phyloP scores from a whole-genome alignment of 2,888 invertebrate species.

The Poecilobothrus nobilitatus region DNA sequence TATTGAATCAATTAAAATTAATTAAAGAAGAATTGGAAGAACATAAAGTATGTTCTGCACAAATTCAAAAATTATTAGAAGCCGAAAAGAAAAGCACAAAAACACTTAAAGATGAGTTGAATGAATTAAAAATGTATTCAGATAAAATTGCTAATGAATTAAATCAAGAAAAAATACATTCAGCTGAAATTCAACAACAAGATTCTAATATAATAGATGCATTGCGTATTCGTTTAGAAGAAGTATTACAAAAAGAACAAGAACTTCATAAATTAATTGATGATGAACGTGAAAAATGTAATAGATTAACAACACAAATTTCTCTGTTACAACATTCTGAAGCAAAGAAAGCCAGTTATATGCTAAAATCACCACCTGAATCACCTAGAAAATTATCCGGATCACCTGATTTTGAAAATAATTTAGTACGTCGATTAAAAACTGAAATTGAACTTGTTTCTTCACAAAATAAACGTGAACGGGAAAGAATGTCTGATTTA shows the following conservation, averaged over 20 bases:
- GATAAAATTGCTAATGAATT: slow-evolving; percentile 51
- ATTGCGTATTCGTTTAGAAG: slow-evolving; percentile 55
- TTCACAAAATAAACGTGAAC: slow-evolving; percentile 49
- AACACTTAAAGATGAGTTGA: slow-evolving; percentile 30
- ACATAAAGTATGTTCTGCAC: slow-evolving; percentile 25
- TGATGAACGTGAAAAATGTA: slow-evolving; percentile 47
- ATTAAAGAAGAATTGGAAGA: slow-evolving; percentile 32
- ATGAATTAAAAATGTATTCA: slow-evolving; percentile 48
- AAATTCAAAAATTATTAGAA: slow-evolving; percentile 13
- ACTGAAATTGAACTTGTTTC: slow-evolving; percentile 48
- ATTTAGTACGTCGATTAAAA: slow-evolving; percentile 45
- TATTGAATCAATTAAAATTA: slow-evolving; percentile 37
- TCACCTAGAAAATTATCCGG: slow-evolving; percentile 39
- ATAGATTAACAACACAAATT: slow-evolving; percentile 45
- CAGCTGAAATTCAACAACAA: slow-evolving; percentile 51
- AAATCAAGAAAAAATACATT: slow-evolving; percentile 51
- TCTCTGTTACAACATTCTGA: slow-evolving; percentile 39
- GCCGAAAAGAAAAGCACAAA: not conserved
- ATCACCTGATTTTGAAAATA: slow-evolving; percentile 42
- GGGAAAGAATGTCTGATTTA: slow-evolving; percentile 45
- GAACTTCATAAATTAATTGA: slow-evolving; percentile 54
- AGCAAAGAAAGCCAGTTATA: slow-evolving; percentile 34
- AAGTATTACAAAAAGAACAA: slow-evolving; percentile 55
- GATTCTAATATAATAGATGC: slow-evolving; percentile 59
- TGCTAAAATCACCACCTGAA: slow-evolving; percentile 39